phyloP scores from a whole-genome alignment of 2,113 vertebrate species.

The Quiscalus mexicanus region DNA sequence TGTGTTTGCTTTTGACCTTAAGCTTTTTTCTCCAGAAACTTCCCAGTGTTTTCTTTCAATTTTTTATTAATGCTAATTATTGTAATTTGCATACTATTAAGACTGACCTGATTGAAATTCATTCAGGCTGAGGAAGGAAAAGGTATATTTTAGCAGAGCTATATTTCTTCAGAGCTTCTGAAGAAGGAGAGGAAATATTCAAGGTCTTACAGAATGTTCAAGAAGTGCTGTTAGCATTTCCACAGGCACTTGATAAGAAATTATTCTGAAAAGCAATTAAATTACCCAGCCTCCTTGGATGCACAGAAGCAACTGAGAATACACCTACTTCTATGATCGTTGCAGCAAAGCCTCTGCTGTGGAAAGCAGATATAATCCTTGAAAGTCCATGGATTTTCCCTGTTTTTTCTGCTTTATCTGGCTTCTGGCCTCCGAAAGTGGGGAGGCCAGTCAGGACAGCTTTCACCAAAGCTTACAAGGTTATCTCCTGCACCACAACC shows the following conservation, averaged over 20 bases:
- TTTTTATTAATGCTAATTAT: slow-evolving; percentile 48
- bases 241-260: neutral
- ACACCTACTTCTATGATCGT: neutral
- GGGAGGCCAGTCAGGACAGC: neutral
- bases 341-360: neutral
- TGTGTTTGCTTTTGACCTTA: slow-evolving; percentile 7
- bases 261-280: slow-evolving; percentile 32
- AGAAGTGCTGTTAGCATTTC: neutral
- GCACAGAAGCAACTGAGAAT: neutral
- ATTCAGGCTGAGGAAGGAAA: neutral
- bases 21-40: neutral
- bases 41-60: neutral
- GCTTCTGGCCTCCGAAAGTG: neutral
- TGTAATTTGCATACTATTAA: slow-evolving; percentile 43
- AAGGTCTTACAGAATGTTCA: slow-evolving; percentile 3
- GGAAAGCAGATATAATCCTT: neutral
- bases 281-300: neutral
- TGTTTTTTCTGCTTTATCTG: neutral
- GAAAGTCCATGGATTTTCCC: neutral
- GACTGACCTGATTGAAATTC: slow-evolving; percentile 20
- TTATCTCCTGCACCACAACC: neutral
- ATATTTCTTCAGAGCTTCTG: neutral
- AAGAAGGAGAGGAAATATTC: neutral
- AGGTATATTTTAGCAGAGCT: neutral
- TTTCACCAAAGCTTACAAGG: neutral